A percentile compares a stretch with the other conserved stretches of the same genome.
Conservation (phyloP, 2,888 invertebrate genomes). For the Zaprionus lineosus region DNA sequence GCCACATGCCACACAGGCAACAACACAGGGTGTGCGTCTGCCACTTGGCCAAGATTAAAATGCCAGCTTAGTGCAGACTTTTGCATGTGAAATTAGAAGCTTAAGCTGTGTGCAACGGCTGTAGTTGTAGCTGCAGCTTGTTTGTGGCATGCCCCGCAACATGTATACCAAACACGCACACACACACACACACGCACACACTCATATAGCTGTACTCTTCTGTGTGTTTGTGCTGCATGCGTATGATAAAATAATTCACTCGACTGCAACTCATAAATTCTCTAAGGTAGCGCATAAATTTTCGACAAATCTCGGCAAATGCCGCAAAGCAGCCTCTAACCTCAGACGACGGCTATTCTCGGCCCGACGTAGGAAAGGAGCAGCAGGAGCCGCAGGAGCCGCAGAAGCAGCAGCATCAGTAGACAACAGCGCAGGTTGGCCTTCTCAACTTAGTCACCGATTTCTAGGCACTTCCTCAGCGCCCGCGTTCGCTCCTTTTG, state of each 20-base stretch:
- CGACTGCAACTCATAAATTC: slow-evolving; percentile 79
- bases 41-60: slow-evolving; percentile 74
- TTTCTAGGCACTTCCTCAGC: slow-evolving; percentile 16
- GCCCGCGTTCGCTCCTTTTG: slow-evolving; percentile 15
- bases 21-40: slow-evolving; percentile 7
- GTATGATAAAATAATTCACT: slow-evolving; percentile 80
- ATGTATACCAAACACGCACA: slow-evolving; percentile 22
- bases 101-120: slow-evolving; percentile 53
- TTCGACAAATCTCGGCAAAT: slow-evolving; percentile 75
- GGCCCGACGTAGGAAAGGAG: not conserved
- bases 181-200: slow-evolving; percentile 1
- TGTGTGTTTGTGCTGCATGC: slow-evolving; percentile 67
- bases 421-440: slow-evolving; percentile 36
- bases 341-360: slow-evolving; percentile 45
- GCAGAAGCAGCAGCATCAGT: not conserved
- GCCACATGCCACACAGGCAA: not conserved
- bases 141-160: slow-evolving; percentile 65
- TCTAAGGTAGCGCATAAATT: slow-evolving; percentile 78
- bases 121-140: slow-evolving; percentile 54
- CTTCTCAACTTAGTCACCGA: slow-evolving; percentile 30
- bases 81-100: slow-evolving; percentile 79
- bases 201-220: slow-evolving; percentile 15
- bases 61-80: slow-evolving; percentile 78
- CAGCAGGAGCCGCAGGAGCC: slow-evolving; percentile 12
- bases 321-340: slow-evolving; percentile 73